Base-by-base conservation (phyloP, 2,113 vertebrate species). In the Ctenomys sociabilis region DNA sequence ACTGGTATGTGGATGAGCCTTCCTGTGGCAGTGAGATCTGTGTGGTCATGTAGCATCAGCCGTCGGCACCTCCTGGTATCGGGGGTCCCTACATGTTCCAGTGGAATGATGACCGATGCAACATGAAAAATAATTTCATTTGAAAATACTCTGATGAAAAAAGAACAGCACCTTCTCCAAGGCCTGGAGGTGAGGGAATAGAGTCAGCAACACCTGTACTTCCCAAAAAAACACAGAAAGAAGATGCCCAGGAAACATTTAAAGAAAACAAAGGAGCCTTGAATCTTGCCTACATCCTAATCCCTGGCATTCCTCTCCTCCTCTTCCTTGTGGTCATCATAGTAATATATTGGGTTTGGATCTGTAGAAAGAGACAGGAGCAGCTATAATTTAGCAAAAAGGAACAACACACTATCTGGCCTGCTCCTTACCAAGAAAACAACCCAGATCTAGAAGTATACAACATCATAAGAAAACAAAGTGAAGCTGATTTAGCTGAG, bases 111-210 rank as follows among this genome's bases (percentile, higher is more conserved):
- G 99, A 99, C 97, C 98, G 99, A 68, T 99, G 99, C 98, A 99
- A 98, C 98, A 98, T 99, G 98, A 99, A 98, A 95, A 99, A 99
- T 97, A 99, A 99, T 98, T 99, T 99, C 97, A 99, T 99, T 98
- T 99, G 99, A 99, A 99, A 99, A 98, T 99, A 99, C 43, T 85
- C 99, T 12, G 97, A 98, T 87, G 99, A 98, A 85, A 98, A 97
- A 57, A 96, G 98, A 95, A 98, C 94, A 0, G 73, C 30, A 82
- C 85, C 96, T 96, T 97, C 98, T 19, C 5, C 0, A 52, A 95
- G 89, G 30, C 92, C 5, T n/a, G 57, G 52, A 97, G 98, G 98
- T 98, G 72, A 88, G 92, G 72, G 75, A 93, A 98, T 97, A 92
- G 97, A 98, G 83, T 96, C 98, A 92, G 82, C 85, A 73, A 98